These are phyloP conservation scores for Aldabrachelys gigantea DNA, from an alignment of 2,113 vertebrate species.

Conservation along the genomic window DNA sequence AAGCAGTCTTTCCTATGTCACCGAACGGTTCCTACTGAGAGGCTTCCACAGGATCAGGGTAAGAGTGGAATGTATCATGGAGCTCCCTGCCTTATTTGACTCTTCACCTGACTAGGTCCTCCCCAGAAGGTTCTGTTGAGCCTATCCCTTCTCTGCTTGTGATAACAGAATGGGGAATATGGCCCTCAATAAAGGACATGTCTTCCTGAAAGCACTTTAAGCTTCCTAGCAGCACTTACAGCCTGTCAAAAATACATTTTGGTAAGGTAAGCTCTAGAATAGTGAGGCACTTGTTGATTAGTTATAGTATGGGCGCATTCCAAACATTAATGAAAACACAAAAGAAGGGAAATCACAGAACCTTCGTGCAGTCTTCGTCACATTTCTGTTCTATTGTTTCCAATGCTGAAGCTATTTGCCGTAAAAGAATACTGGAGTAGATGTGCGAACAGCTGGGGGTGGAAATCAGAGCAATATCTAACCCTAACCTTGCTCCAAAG, in stretches of 20 bases:
- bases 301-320: neutral
- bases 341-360: neutral
- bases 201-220: neutral
- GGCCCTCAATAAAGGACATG: neutral
- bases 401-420: neutral
- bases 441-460: neutral
- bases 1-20: neutral
- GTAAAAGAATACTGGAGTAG: neutral
- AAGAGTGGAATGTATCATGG: accelerated
- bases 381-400: neutral
- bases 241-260: neutral
- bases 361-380: neutral
- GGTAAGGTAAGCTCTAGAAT: neutral
- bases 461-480: neutral
- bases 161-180: accelerated
- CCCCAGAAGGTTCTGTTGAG: neutral
- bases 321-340: neutral
- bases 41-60: neutral
- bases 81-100: neutral
- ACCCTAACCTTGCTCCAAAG: neutral
- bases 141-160: neutral
- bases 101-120: neutral
- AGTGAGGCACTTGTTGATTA: neutral
- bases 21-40: neutral
- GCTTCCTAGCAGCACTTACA: neutral